Evolutionary conservation across 2,888 invertebrate genomes (phyloP), one percentile per base, ranked within the genome.

Genomic region (Geophilus truncorum): DNA sequence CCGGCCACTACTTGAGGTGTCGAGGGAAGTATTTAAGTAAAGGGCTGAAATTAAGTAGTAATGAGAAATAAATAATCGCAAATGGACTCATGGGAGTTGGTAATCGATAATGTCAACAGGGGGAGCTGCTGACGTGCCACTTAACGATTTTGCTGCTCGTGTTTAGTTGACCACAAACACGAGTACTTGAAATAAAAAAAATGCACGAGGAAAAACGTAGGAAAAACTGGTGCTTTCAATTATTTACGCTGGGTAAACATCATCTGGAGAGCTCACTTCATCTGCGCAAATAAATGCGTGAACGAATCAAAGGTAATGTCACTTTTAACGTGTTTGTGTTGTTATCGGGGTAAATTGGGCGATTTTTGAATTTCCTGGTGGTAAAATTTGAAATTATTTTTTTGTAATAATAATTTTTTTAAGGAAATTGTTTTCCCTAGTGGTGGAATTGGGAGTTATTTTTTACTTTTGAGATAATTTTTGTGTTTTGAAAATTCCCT

Each of bases 51-150:
- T 62, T 62, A 62, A 62, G 21, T 62, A 62, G 57, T 62, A 62
- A 62, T 62, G 57, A 62, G 57, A 62, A 62, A 62, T 62, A 62
- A 62, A 62, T 62, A 62, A 62, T 62, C 21, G 21, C 57, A 62
- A 62, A 62, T 62, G 57, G 57, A 62, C 57, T 62, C 57, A 18
- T 62, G 57, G 57, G 57, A 62, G 21, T 21, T 10, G 23, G 21
- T 62, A 62, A 62, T 62, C 57, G 57, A 62, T 62, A 18, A 62
- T 62, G 57, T 62, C 57, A 62, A 62, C 57, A 62, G 57, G 57
- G 57, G 57, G 57, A 62, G 57, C 57, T 62, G 57, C 57, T 62
- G 57, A 62, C 57, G 57, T 62, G 57, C 57, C 57, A 62, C 57
- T 62, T 62, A 62, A 62, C 57, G 57, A 62, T 62, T 62, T 62